phyloP scores from a whole-genome alignment of 2,113 vertebrate species.

The Notarius lentiginosus region DNA sequence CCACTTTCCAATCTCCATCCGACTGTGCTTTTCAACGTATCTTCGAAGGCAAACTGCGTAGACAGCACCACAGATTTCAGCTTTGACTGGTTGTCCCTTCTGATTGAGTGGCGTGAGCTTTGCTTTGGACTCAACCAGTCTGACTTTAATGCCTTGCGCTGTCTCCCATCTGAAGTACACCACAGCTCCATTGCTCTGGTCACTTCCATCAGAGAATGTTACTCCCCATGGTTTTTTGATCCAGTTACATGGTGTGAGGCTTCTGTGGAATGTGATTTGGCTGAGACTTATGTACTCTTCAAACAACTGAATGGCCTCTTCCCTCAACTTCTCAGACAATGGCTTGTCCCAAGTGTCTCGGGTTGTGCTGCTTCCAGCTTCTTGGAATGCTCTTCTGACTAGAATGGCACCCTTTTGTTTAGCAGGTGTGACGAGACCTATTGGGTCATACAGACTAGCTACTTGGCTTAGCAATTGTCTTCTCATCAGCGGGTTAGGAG shows the following conservation, averaged over 20 bases:
- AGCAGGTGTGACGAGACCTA: too few species aligned
- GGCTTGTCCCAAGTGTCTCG: too few species aligned
- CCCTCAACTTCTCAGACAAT: too few species aligned
- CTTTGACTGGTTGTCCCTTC: too few species aligned
- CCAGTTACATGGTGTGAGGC: neutral
- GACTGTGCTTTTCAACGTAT: too few species aligned
- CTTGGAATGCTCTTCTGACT: constrained; percentile 42
- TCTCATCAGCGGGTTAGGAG: constrained; percentile 25
- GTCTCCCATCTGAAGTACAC: constrained; percentile 45
- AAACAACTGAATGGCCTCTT: too few species aligned
- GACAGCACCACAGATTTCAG: too few species aligned
- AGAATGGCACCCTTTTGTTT: constrained; percentile 16
- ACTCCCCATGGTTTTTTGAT: neutral
- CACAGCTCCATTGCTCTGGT: constrained; percentile 8
- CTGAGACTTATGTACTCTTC: constrained; percentile 1
- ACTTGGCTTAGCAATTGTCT: neutral
- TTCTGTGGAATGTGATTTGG: constrained; percentile 35
- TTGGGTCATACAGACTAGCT: too few species aligned
- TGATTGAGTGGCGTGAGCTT: constrained; percentile 35
- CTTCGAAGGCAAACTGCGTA: too few species aligned
- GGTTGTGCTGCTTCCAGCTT: neutral
- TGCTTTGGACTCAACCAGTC: constrained; percentile 34
- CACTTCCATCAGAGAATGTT: neutral
- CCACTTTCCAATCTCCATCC: too few species aligned
- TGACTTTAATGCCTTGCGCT: too few species aligned